These are phyloP conservation scores for Cyphomyrus discorhynchus DNA, from an alignment of 2,113 vertebrate genomes.

Conservation along the genomic window DNA sequence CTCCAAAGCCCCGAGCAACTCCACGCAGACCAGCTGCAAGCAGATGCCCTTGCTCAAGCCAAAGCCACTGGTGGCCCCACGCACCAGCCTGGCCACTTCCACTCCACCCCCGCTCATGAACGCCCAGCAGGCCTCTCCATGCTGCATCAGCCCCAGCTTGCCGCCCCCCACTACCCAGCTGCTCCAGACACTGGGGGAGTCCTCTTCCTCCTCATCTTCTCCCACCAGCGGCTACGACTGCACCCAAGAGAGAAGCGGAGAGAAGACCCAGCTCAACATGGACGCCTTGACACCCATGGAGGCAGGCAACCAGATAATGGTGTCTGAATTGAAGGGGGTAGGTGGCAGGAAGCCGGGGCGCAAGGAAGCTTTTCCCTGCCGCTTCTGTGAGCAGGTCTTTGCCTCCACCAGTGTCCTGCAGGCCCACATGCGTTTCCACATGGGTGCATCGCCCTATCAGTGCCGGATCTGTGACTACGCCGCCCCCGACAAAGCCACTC, in stretches of 20 bases:
- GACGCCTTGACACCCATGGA: constrained; percentile 69
- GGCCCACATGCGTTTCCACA: constrained; percentile 87
- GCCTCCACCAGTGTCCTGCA: constrained; percentile 81
- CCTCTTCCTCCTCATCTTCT: constrained; percentile 48
- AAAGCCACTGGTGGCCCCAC: constrained; percentile 81
- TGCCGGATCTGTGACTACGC: constrained; percentile 96
- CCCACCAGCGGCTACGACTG: background rate
- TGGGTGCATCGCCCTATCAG: constrained; percentile 86
- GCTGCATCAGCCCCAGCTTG: constrained; percentile 83
- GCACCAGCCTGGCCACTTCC: constrained; percentile 76
- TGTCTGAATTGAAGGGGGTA: constrained; percentile 66
- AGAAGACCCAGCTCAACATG: constrained; percentile 50
- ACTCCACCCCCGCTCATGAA: constrained; percentile 82
- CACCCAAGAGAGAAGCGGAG: background rate
- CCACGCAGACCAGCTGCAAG: constrained; percentile 68
- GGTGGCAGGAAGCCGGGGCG: constrained; percentile 61
- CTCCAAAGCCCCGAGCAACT: constrained; percentile 72
- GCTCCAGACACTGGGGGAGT: constrained; percentile 66
- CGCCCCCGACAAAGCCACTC: constrained; percentile 87
- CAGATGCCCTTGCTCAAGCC: constrained; percentile 86
- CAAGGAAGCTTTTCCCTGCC: constrained; percentile 81
- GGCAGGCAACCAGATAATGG: constrained; percentile 64
- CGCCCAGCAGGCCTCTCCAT: constrained; percentile 85
- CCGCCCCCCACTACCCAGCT: constrained; percentile 70
- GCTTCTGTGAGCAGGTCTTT: constrained; percentile 90